These are phyloP conservation scores for Erythrocercus mccallii DNA, from an alignment of 2,113 vertebrate species.

Conservation along the genomic window DNA sequence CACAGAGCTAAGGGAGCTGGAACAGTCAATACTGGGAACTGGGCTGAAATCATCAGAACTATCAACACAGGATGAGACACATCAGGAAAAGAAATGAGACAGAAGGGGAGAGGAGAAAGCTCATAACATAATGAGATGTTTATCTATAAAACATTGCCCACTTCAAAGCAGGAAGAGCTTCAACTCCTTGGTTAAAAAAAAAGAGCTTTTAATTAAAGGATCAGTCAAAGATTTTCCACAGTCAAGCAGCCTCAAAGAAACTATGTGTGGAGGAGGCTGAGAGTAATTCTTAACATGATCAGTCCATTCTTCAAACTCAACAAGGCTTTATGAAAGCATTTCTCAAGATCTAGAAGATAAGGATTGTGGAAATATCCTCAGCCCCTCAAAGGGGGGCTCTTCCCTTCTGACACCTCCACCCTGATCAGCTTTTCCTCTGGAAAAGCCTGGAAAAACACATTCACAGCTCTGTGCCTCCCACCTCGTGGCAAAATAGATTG, in stretches of 20 bases:
- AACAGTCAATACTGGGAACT: not conserved
- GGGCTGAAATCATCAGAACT: not conserved
- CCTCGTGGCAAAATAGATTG: accelerated
- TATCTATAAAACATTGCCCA: slow-evolving; percentile 48
- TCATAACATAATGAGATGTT: slow-evolving; percentile 39
- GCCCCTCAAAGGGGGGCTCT: not conserved
- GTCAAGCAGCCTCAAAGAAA: slow-evolving; percentile 42
- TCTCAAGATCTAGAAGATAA: not conserved
- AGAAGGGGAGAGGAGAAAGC: slow-evolving; percentile 15
- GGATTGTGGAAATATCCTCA: not conserved
- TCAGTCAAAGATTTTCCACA: slow-evolving; percentile 45
- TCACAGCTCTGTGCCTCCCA: not conserved
- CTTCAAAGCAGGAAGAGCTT: slow-evolving; percentile 48
- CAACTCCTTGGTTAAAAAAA: not conserved
- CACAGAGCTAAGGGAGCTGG: not conserved
- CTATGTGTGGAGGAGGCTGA: slow-evolving; percentile 37
- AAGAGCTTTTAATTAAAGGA: slow-evolving; percentile 52
- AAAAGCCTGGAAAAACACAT: not conserved
- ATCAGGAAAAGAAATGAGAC: slow-evolving; percentile 31
- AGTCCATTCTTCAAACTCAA: slow-evolving; percentile 22
- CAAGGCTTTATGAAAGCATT: not conserved
- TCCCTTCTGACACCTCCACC: not conserved
- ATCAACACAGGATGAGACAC: not conserved
- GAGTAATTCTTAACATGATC: slow-evolving; percentile 3
- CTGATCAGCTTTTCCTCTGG: not conserved